phyloP scores from a whole-genome alignment of 2,888 invertebrate species.

The Melikaiella ostensackeni region DNA sequence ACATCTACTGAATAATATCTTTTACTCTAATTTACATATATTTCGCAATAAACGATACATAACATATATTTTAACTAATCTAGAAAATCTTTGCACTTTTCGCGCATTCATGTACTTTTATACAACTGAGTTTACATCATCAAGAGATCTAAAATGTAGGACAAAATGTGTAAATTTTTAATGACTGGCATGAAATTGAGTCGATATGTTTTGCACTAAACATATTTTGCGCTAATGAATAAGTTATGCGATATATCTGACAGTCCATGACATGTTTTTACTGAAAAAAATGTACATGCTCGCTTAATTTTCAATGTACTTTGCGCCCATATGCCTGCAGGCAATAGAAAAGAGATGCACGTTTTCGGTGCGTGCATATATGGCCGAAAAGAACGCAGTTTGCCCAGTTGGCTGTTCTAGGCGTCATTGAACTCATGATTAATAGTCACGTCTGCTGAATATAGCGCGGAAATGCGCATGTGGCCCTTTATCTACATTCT shows the following conservation, averaged over 20 bases:
- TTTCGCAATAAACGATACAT: not conserved
- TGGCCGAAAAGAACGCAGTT: not conserved
- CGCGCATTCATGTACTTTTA: not conserved
- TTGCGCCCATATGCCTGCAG: too few species aligned
- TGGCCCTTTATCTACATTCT: not conserved
- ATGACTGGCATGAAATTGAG: too few species aligned
- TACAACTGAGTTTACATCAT: too few species aligned
- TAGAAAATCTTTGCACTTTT: not conserved
- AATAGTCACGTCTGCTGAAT: not conserved
- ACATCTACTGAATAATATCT: too few species aligned
- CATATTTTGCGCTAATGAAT: too few species aligned
- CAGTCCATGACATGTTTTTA: too few species aligned
- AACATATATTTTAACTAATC: not conserved
- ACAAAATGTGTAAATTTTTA: too few species aligned
- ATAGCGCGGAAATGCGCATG: constrained; percentile 9
- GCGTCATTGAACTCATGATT: not conserved
- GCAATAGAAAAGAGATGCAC: not conserved
- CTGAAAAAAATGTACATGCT: too few species aligned
- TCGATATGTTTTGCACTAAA: too few species aligned
- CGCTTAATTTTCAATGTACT: too few species aligned
- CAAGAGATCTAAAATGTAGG: too few species aligned
- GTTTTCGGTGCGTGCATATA: constrained; percentile 6
- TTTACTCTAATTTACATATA: not conserved
- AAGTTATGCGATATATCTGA: too few species aligned
- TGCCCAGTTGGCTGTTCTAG: constrained; percentile 5